These are phyloP conservation scores for Barnardius zonarius DNA, from an alignment of 2,113 vertebrate species.

Conservation along the genomic window DNA sequence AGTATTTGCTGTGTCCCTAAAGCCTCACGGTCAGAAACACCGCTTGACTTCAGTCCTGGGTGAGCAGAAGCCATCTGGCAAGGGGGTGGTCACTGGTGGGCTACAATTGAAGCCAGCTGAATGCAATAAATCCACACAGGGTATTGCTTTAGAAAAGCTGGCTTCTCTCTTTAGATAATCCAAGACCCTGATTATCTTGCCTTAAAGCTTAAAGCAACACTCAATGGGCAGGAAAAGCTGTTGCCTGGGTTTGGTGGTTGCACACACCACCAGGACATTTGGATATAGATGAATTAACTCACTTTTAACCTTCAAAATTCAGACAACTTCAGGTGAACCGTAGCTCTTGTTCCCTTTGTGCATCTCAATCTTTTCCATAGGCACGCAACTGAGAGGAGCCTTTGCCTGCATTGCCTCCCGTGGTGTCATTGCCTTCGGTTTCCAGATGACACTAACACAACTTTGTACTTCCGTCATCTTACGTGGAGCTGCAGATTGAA, in stretches of 20 bases:
- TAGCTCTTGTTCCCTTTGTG: neutral
- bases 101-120: neutral
- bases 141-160: neutral
- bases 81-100: neutral
- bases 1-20: neutral
- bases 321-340: neutral
- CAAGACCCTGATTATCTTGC: neutral
- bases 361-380: neutral
- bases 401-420: neutral
- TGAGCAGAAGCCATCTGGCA: neutral
- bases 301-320: neutral
- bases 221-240: neutral
- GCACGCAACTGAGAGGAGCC: neutral
- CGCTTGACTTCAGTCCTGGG: fast-evolving
- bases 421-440: neutral
- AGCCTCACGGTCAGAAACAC: neutral
- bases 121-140: neutral
- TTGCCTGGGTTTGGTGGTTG: neutral
- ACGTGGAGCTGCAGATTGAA: neutral
- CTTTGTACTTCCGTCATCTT: neutral
- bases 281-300: neutral
- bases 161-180: neutral
- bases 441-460: neutral
- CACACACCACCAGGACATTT: neutral
- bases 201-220: neutral